Percentiles rank a stretch among this genome's conserved stretches.
phyloP scores from a whole-genome alignment of 1,140 invertebrate genomes.

The Aphaenogaster floridana region DNA sequence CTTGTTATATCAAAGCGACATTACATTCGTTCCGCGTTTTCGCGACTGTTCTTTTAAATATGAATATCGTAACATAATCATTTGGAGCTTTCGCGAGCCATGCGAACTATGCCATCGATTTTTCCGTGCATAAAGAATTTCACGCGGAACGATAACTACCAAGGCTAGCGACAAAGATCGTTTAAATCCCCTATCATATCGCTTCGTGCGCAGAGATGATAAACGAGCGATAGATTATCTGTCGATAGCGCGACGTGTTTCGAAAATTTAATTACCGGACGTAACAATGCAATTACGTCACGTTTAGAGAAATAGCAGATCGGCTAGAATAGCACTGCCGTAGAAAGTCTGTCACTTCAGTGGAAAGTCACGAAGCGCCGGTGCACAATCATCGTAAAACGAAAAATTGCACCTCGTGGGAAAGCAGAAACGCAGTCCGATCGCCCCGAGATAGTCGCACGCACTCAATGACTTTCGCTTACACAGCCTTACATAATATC shows the following conservation, averaged over 20 bases:
- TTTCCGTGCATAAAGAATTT: slow-evolving; percentile 15
- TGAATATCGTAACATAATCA: slow-evolving; percentile 10
- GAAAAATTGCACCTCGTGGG: slow-evolving; percentile 61
- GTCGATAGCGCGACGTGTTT: slow-evolving; percentile 2
- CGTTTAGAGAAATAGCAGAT: slow-evolving; percentile 12
- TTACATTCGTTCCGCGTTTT: not conserved
- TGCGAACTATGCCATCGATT: slow-evolving; percentile 20
- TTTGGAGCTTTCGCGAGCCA: slow-evolving; percentile 3
- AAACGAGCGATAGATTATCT: slow-evolving; percentile 38
- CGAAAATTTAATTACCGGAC: slow-evolving; percentile 41
- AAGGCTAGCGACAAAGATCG: not conserved
- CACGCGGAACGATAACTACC: slow-evolving; percentile 2
- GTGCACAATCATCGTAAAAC: slow-evolving; percentile 55
- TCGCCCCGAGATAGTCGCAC: slow-evolving; percentile 60
- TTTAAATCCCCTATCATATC: not conserved
- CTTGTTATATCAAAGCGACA: not conserved
- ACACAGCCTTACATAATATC: slow-evolving; percentile 42
- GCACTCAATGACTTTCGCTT: slow-evolving; percentile 63
- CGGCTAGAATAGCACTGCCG: not conserved
- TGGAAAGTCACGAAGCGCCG: slow-evolving; percentile 53
- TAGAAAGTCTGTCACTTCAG: slow-evolving; percentile 57
- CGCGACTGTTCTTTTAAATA: slow-evolving; percentile 6
- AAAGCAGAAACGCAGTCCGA: slow-evolving; percentile 59
- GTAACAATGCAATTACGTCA: slow-evolving; percentile 45
- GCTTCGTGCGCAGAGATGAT: slow-evolving; percentile 26